A percentile compares a stretch with the other conserved stretches of the same genome.
Conservation (phyloP, 2,888 invertebrate species). For the Gisinianus flammeolus region DNA sequence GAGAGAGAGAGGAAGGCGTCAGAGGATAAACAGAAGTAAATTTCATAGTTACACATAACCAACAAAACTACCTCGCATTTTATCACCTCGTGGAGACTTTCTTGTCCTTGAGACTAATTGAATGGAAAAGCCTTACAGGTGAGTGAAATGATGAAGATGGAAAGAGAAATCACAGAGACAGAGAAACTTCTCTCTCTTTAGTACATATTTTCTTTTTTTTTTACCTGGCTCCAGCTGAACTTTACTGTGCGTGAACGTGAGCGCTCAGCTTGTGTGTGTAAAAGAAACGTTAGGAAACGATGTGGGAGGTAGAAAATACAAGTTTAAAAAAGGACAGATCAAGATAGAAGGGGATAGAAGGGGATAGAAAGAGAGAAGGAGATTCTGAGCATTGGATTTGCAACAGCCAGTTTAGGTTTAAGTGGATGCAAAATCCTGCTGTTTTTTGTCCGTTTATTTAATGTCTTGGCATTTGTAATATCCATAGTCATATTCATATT, state of each 20-base stretch:
- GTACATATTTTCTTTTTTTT: no score
- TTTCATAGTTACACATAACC: background rate
- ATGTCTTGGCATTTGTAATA: background rate
- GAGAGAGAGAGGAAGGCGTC: background rate
- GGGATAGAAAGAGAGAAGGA: background rate
- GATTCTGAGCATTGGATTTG: background rate
- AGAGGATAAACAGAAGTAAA: background rate
- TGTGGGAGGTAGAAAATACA: slow-evolving; percentile 25
- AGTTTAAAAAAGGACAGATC: background rate
- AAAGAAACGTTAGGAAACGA: slow-evolving; percentile 1
- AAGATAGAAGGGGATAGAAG: background rate
- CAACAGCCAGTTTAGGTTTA: background rate
- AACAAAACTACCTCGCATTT: background rate
- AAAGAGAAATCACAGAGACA: background rate
- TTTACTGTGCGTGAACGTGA: background rate
- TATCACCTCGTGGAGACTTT: background rate
- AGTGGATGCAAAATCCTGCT: slow-evolving; percentile 11
- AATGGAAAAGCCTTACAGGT: background rate
- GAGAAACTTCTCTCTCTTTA: background rate
- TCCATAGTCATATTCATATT: no score
- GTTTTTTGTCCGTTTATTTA: background rate
- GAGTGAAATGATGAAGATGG: background rate
- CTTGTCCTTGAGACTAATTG: background rate
- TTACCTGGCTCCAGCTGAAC: no score
- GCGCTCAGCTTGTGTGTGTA: background rate